These are phyloP conservation scores for Alauda arvensis DNA, from an alignment of 2,797 vertebrate species.

Conservation along the genomic window DNA sequence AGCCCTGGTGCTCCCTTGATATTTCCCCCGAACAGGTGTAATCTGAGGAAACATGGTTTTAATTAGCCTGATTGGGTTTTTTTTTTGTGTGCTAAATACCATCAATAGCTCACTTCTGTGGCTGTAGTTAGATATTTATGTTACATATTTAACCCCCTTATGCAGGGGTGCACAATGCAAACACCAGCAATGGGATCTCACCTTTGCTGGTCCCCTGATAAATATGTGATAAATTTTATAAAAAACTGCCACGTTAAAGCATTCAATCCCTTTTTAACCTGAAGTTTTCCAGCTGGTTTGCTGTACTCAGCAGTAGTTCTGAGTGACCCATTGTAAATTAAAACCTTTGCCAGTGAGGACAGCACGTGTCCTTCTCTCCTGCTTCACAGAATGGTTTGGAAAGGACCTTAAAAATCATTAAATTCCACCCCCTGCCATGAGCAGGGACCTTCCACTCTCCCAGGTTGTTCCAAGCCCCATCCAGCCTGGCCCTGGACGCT, in stretches of 20 bases:
- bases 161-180: too few relatives aligned
- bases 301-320: not conserved
- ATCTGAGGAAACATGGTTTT: not conserved
- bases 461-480: not conserved
- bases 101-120: not conserved
- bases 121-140: not conserved
- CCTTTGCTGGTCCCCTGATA: not conserved
- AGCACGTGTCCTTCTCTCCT: accelerated
- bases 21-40: not conserved
- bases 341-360: not conserved
- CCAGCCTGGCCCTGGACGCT: not conserved
- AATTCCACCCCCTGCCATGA: not conserved
- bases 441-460: not conserved
- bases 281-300: not conserved
- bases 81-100: not conserved
- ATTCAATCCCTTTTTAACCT: not conserved
- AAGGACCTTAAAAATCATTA: not conserved
- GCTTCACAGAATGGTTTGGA: not conserved
- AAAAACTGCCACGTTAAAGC: not conserved
- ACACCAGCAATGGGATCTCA: not conserved
- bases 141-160: not conserved
- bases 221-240: not conserved
- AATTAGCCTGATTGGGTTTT: not conserved
- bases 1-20: not conserved
- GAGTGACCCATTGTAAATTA: not conserved